Evolutionary conservation across 2,797 vertebrate genomes (phyloP), one percentile per base, ranked within the genome.

Genomic region (Echiichthys vipera): DNA sequence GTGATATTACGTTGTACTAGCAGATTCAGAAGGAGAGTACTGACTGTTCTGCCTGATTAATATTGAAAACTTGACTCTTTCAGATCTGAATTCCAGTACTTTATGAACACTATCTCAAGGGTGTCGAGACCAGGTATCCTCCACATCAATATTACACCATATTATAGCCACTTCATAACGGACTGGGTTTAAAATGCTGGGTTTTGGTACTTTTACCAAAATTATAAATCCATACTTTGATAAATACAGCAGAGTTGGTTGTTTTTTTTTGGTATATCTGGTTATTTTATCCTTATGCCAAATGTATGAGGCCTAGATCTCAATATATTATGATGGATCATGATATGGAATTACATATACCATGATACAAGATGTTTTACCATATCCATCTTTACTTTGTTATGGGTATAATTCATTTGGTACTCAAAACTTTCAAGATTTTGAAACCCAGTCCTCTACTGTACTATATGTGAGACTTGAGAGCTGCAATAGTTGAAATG

Each of bases 51-150:
- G 20, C 6, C 7, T 49, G 10, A n/a, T 15, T 42, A 32, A 73
- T 40, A 0, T 4, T 57, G 15, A 36, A 55, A 66, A 47, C 78
- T 17, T 77, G 42, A 20, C 53, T 68, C 69, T 63, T 47, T 15
- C 90, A 96, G 95, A 77, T 87, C 76, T 56, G 95, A 96, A 71
- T 94, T 94, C 86, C 72, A 91, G 80, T 95, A 89, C 74, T 94
- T 95, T 29, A 7, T 95, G 67, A 57, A 91, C 58, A 93, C 66
- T 1, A 71, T 96, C 66, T 87, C 87, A 0, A 51, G 72, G 11
- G 95, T 96, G 36, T 93, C 89, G 0, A 80, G 63, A 79, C 91
- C 94, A 89, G 95, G 95, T 96, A 92, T 67, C 0, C 4, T 61
- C 30, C 37, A 14, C 34, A 1, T 72, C 7, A 18, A 1, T 24